A percentile compares a stretch with the other conserved stretches of the same genome.
Conservation (phyloP, 2,888 invertebrate genomes). For the Lithophane ornitopus region DNA sequence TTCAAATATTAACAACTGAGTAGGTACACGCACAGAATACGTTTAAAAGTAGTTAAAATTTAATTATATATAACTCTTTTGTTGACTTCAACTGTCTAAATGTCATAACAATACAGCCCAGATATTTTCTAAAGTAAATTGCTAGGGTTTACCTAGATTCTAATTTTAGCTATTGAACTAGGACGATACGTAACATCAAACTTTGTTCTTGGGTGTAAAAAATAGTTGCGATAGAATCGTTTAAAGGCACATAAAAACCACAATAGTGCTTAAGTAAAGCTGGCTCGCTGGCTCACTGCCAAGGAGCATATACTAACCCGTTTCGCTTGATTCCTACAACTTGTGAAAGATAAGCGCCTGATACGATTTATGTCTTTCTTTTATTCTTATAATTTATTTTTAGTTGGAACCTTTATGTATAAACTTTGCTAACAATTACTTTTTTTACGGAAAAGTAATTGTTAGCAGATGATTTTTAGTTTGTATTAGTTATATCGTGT, state of each 20-base stretch:
- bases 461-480: no score
- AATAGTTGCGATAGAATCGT: constrained; percentile 57
- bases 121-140: constrained; percentile 8
- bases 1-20: neutral
- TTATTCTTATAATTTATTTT: constrained; percentile 47
- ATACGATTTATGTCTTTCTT: constrained; percentile 59
- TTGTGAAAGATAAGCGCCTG: constrained; percentile 58
- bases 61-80: neutral
- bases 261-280: constrained; percentile 61
- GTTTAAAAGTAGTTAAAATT: neutral
- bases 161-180: constrained; percentile 27
- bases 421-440: neutral
- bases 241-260: constrained; percentile 60
- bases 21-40: neutral
- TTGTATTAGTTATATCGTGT: no score
- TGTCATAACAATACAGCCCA: neutral
- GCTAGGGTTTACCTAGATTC: constrained; percentile 14
- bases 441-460: no score
- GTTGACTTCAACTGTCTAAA: neutral
- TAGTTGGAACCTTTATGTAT: constrained; percentile 11
- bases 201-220: constrained; percentile 44
- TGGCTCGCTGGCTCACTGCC: constrained; percentile 60
- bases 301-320: constrained; percentile 59
- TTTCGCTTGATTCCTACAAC: constrained; percentile 61
- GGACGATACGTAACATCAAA: constrained; percentile 37